Base-by-base conservation (phyloP, 2,888 invertebrate genomes). In the Zaprionus obscuricornis region DNA sequence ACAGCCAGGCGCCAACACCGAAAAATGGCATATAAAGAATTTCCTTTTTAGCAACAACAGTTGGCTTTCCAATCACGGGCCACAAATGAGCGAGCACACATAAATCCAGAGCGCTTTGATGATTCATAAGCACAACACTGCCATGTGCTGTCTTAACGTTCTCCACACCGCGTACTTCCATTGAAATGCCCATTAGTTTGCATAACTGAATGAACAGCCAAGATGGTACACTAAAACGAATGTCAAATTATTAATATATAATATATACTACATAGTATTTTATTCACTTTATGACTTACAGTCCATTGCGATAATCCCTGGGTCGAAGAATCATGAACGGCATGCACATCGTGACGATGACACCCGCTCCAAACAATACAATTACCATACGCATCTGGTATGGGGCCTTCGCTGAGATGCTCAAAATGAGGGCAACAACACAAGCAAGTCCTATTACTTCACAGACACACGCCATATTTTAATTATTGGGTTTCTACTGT, bases 101-200 rank as follows among this genome's bases (percentile, higher is more conserved):
- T 55, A 97, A 92, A 90, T 98, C 98, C 47, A 98, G 89, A 16
- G 94, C 92, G 88, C 96, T 97, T 91, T 97, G 97, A 89, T 98
- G 97, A 91, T 98, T 98, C 59, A 96, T 92, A 10, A 97, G 91
- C 5, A 97, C 93, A 7, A 98, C 94, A 78, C 93, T 94, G 0
- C 97, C 96, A 54, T 93, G 92, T 40, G 94, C 92, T 83, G 93
- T 92, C 63, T 94, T 93, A 6, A 96, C 93, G 88, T 96, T 94
- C 86, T 96, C 94, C 46, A 92, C 88, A 0, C 96, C 96, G 39
- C 94, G 92, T n/a, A 96, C 92, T 68, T 92, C 92, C 91, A 94
- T 94, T 13, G 92, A 92, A 29, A 96, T 90, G 3, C 96, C 96
- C 22, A 96, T 90, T 0, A 85, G 45, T 51, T 74, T 78, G 50